Base-by-base conservation (phyloP, 2,113 vertebrate genomes). In the Ancistrus triradiatus region DNA sequence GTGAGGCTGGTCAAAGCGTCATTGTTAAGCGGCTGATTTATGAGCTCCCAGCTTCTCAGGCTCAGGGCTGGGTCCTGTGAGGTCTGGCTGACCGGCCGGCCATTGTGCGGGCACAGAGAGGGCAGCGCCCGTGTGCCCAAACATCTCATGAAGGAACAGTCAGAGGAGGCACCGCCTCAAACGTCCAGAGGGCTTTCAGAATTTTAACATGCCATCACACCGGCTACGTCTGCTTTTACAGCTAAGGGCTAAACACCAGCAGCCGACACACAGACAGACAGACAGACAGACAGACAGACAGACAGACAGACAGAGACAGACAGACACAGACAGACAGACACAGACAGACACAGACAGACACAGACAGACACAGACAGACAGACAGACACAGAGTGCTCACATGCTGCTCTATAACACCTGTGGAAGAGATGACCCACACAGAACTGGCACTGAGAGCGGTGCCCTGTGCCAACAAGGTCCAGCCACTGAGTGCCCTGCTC, bases 21-120 rank as follows among this genome's bases (percentile, higher is more conserved):
- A 86, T 87, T 89, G 86, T 88, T 88, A 82, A 71, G 59, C 77
- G 82, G 73, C 77, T 89, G 83, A 85, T 85, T 88, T 88, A 85
- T 73, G 62, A 81, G 73, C 78, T 58, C 61, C 67, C 21, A 74
- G 72, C 77, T 70, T 79, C 63, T 59, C 14, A 69, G 76, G 68
- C 22, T 56, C 63, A 64, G 40, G 63, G 73, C 81, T 83, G 75
- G 78, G 77, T 78, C 76, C 74, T 66, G 74, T 70, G 75, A 73
- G 63, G 52, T 73, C 73, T 84, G 27, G 25, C 52, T 44, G 44
- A 40, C 59, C 83, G 70, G 79, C 81, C 84, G 58, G 74, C 69
- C 72, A 81, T 85, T 87, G 84, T 87, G 74, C 35, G 63, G 78
- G 68, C 65, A 46, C 40, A 31, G 43, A 65, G 57, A 31, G 55